These are phyloP conservation scores for Andricus grossulariae DNA, from an alignment of 1,140 invertebrate genomes.

Conservation along the genomic window DNA sequence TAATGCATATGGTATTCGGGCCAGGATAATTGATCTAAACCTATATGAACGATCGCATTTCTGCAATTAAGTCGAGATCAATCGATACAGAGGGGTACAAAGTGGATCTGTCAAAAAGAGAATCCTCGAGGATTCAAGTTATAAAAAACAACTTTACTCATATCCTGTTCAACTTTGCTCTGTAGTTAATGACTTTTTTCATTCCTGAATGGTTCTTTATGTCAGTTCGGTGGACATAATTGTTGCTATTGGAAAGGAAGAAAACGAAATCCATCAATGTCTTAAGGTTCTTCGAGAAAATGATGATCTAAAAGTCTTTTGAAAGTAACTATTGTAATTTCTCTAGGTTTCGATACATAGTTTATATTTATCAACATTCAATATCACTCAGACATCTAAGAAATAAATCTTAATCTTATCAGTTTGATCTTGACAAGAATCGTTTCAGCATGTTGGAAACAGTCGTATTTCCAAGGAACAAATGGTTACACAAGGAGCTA, in stretches of 20 bases:
- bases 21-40: conserved; percentile 8
- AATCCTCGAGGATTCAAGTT: not conserved
- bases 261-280: too few relatives aligned
- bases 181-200: conserved; percentile 21
- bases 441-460: not conserved
- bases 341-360: too few relatives aligned
- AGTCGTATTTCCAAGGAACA: not conserved
- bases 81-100: not conserved
- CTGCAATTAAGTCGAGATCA: not conserved
- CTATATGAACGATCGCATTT: conserved; percentile 23
- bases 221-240: too few relatives aligned
- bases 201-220: not conserved
- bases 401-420: too few relatives aligned
- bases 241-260: too few relatives aligned
- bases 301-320: not conserved
- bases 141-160: not conserved
- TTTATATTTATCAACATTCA: too few relatives aligned
- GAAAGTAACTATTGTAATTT: not conserved
- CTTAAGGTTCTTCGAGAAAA: too few relatives aligned
- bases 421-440: too few relatives aligned
- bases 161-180: not conserved
- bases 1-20: not conserved
- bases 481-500: not conserved
- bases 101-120: conserved; percentile 22
- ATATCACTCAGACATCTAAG: too few relatives aligned